These are phyloP conservation scores for Caracal caracal DNA, from an alignment of 2,113 vertebrate species.

Conservation along the genomic window DNA sequence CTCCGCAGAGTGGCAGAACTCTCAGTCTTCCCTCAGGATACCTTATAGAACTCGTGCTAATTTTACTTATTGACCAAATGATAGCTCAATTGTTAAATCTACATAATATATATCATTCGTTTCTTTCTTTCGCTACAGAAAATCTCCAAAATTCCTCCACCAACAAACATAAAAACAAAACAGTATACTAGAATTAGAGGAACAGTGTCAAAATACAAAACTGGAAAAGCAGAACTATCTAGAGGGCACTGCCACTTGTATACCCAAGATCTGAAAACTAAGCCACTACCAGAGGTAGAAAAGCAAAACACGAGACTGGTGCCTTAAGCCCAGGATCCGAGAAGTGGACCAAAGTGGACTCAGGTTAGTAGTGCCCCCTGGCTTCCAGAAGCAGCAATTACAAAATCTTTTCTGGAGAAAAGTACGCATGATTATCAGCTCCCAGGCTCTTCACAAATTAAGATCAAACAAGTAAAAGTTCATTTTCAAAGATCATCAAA, in stretches of 20 bases:
- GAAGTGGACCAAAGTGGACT: neutral
- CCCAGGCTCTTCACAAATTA: neutral
- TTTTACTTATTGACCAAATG: neutral
- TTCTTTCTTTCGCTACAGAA: too few relatives aligned
- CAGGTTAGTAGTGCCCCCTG: slow-evolving; percentile 52
- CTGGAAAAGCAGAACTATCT: neutral
- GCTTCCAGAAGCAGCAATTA: slow-evolving; percentile 6
- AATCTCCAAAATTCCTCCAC: neutral
- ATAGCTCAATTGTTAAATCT: neutral
- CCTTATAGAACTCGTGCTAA: neutral
- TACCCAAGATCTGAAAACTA: neutral
- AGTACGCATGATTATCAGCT: neutral
- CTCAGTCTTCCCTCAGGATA: neutral
- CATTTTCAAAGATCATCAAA: neutral
- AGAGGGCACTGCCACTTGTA: neutral
- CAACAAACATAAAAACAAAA: neutral
- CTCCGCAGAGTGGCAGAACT: neutral
- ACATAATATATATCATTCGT: neutral
- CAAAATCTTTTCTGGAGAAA: slow-evolving; percentile 38
- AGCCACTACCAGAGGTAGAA: neutral
- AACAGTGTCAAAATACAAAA: neutral
- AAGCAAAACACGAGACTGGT: neutral
- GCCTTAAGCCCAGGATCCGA: neutral
- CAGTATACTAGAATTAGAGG: neutral
- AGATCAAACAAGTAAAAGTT: slow-evolving; percentile 1